phyloP scores from a whole-genome alignment of 2,888 invertebrate genomes.

The Druceiella hillmani region DNA sequence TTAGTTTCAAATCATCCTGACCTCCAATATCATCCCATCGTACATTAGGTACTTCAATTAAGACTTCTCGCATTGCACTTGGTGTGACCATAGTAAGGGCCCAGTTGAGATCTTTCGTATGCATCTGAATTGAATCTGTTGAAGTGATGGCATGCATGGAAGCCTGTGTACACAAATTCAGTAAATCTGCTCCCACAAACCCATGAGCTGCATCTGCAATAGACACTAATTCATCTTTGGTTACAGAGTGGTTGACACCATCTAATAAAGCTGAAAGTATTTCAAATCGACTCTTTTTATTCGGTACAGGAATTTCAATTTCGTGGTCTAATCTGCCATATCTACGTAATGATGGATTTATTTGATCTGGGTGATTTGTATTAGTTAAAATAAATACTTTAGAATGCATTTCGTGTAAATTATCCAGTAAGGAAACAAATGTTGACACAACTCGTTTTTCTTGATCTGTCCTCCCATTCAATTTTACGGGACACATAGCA shows the following conservation, averaged over 20 bases:
- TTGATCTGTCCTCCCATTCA: constrained; percentile 55
- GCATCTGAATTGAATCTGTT: constrained; percentile 23
- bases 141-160: constrained; percentile 55
- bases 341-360: constrained; percentile 71
- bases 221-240: constrained; percentile 49
- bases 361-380: constrained; percentile 67
- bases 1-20: constrained; percentile 76
- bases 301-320: constrained; percentile 74
- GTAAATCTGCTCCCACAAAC: constrained; percentile 85
- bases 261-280: constrained; percentile 64
- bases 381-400: constrained; percentile 71
- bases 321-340: constrained; percentile 78
- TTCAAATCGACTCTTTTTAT: constrained; percentile 56
- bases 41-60: constrained; percentile 83
- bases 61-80: constrained; percentile 86
- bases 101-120: constrained; percentile 52
- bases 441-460: constrained; percentile 69
- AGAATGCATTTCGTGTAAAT: constrained; percentile 44
- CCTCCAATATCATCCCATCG: constrained; percentile 94
- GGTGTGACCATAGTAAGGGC: constrained; percentile 71
- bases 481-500: constrained; percentile 63
- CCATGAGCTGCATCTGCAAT: constrained; percentile 78
- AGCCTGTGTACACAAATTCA: constrained; percentile 71
- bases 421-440: constrained; percentile 57
- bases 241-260: constrained; percentile 51